These are phyloP conservation scores for Listronotus bonariensis DNA, from an alignment of 1,140 invertebrate species.

Conservation along the genomic window DNA sequence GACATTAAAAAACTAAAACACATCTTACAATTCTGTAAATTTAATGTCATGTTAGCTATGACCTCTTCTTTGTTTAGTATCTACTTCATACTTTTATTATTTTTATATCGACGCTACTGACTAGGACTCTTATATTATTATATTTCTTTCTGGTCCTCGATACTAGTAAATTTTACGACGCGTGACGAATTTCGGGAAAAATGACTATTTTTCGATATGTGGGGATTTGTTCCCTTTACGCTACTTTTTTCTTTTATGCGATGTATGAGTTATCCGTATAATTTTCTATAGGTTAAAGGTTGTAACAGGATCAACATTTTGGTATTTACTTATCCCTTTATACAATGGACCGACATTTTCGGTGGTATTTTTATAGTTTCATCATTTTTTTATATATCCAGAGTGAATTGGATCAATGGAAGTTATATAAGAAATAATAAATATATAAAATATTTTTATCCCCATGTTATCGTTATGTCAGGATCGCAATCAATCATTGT, in stretches of 20 bases:
- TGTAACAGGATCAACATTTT: slow-evolving; percentile 2
- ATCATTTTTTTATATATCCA: slow-evolving; percentile 16
- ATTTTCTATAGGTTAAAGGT: slow-evolving; percentile 26
- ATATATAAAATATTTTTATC: too few species aligned
- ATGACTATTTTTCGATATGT: slow-evolving; percentile 27
- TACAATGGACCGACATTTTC: slow-evolving; percentile 10
- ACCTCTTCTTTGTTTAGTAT: too few species aligned
- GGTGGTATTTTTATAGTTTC: slow-evolving; percentile 19
- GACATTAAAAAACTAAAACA: too few species aligned
- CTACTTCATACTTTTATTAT: too few species aligned
- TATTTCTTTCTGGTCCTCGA: slow-evolving; percentile 8
- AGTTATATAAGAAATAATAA: too few species aligned
- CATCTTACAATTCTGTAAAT: too few species aligned
- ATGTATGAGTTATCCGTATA: slow-evolving; percentile 13
- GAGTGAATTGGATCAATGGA: slow-evolving; percentile 11
- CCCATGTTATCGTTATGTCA: too few species aligned
- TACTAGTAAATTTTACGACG: slow-evolving; percentile 8
- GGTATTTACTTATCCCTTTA: slow-evolving; percentile 15
- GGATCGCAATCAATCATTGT: too few species aligned
- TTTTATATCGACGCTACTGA: too few species aligned
- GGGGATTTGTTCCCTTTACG: slow-evolving; percentile 16
- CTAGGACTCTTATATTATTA: too few species aligned
- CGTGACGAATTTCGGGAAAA: slow-evolving; percentile 23
- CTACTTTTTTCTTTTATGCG: slow-evolving; percentile 14
- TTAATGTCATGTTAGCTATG: too few species aligned